These are phyloP conservation scores for Epistrophe grossulariae DNA, from an alignment of 2,888 invertebrate genomes.

Conservation along the genomic window DNA sequence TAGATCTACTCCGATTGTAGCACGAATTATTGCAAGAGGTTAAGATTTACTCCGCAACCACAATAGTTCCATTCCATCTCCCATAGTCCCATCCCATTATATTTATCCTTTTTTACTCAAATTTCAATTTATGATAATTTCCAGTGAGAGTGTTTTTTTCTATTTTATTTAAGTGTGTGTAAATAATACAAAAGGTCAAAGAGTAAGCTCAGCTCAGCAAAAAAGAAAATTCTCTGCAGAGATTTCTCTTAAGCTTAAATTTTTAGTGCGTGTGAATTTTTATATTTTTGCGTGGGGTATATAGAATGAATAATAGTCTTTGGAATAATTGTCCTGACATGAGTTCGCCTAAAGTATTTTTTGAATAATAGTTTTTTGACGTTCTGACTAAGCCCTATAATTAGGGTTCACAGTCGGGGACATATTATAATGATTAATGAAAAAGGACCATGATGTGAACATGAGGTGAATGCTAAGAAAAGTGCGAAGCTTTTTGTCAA, in stretches of 20 bases:
- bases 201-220: slow-evolving; percentile 58
- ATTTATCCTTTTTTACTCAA: background rate
- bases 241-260: slow-evolving; percentile 46
- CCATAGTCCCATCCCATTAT: background rate
- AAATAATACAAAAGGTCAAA: slow-evolving; percentile 60
- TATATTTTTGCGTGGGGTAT: background rate
- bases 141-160: background rate
- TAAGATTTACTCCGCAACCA: background rate
- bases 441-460: slow-evolving; percentile 5
- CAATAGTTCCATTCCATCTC: too few relatives aligned
- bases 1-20: background rate
- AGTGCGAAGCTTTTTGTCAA: slow-evolving; percentile 43
- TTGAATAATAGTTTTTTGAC: slow-evolving; percentile 56
- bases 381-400: slow-evolving; percentile 43
- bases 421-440: slow-evolving; percentile 24
- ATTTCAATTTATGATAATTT: slow-evolving; percentile 11
- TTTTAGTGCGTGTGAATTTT: background rate
- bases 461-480: slow-evolving; percentile 20
- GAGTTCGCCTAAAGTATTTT: slow-evolving; percentile 41
- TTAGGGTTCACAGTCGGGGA: slow-evolving; percentile 39
- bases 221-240: slow-evolving; percentile 32
- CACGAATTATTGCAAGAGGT: background rate
- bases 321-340: slow-evolving; percentile 38
- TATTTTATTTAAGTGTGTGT: background rate
- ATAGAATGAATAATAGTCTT: slow-evolving; percentile 22